Evolutionary conservation across 1,140 invertebrate species (phyloP).

Genomic region (Caenorhabditis briggsae): DNA sequence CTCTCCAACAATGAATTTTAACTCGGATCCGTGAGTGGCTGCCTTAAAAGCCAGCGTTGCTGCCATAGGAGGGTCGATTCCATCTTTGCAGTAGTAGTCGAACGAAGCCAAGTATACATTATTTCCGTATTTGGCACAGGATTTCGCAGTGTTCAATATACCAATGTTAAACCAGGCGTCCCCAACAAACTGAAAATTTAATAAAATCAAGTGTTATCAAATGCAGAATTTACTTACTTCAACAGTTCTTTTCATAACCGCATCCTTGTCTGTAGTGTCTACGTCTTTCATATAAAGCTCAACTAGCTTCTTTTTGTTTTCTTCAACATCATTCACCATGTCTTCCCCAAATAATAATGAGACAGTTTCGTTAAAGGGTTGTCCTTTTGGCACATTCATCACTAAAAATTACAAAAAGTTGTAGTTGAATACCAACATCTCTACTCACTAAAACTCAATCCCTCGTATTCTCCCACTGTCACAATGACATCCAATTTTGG

Average conservation of each 20-base stretch:
- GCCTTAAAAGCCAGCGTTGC: slow-evolving; percentile 55
- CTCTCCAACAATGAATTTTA: slow-evolving; percentile 66
- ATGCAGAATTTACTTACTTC: background rate
- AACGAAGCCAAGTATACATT: slow-evolving; percentile 61
- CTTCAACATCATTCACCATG: slow-evolving; percentile 13
- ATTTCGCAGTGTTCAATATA: background rate
- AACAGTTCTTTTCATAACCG: background rate
- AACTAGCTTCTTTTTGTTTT: slow-evolving; percentile 30
- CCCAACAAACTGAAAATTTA: background rate
- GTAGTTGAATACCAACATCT: background rate
- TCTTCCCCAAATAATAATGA: background rate
- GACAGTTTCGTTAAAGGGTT: background rate
- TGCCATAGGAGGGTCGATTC: background rate
- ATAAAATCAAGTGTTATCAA: no score
- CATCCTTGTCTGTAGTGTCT: slow-evolving; percentile 18
- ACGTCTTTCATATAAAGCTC: slow-evolving; percentile 56
- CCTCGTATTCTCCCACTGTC: slow-evolving; percentile 70
- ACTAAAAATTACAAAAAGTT: background rate
- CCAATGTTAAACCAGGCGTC: slow-evolving; percentile 45
- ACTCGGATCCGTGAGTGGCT: slow-evolving; percentile 67
- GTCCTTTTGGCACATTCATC: background rate
- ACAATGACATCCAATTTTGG: slow-evolving; percentile 63
- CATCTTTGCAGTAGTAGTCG: slow-evolving; percentile 30
- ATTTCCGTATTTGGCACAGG: slow-evolving; percentile 2
- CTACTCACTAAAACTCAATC: slow-evolving; percentile 69